phyloP scores from a whole-genome alignment of 1,140 invertebrate species.

The Magallana gigas region DNA sequence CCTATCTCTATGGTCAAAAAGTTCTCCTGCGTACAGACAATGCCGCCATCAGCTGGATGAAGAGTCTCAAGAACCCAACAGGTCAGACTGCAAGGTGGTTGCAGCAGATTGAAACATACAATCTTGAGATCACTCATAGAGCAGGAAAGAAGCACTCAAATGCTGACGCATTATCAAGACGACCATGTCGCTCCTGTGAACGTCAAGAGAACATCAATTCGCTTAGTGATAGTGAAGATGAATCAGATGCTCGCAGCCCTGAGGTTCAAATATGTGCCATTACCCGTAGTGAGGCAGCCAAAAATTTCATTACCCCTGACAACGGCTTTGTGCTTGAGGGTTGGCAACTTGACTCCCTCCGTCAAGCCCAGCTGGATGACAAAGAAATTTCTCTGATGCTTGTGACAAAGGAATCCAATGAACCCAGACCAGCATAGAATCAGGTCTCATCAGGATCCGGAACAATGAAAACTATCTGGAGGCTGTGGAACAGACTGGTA shows the following conservation, averaged over 20 bases:
- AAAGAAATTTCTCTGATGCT: not conserved
- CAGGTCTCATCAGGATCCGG: not conserved
- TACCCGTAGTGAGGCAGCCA: not conserved
- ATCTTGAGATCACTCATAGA: too few species aligned
- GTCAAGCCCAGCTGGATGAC: not conserved
- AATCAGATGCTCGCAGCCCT: not conserved
- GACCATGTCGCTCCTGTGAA: not conserved
- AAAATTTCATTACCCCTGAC: not conserved
- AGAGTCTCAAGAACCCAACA: too few species aligned
- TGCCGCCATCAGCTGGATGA: too few species aligned
- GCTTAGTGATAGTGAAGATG: not conserved
- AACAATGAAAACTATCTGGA: not conserved
- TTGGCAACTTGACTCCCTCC: not conserved
- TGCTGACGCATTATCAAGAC: not conserved
- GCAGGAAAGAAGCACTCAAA: too few species aligned
- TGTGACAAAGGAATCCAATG: not conserved
- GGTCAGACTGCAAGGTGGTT: too few species aligned
- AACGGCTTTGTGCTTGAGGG: not conserved
- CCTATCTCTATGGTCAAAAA: too few species aligned
- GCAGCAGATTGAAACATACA: too few species aligned
- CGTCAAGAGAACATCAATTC: not conserved
- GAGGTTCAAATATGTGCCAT: not conserved
- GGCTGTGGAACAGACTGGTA: not conserved
- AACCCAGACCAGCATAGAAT: not conserved
- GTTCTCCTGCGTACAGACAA: too few species aligned